These are phyloP conservation scores for Corythucha ciliata DNA, from an alignment of 2,888 invertebrate genomes.

Conservation along the genomic window DNA sequence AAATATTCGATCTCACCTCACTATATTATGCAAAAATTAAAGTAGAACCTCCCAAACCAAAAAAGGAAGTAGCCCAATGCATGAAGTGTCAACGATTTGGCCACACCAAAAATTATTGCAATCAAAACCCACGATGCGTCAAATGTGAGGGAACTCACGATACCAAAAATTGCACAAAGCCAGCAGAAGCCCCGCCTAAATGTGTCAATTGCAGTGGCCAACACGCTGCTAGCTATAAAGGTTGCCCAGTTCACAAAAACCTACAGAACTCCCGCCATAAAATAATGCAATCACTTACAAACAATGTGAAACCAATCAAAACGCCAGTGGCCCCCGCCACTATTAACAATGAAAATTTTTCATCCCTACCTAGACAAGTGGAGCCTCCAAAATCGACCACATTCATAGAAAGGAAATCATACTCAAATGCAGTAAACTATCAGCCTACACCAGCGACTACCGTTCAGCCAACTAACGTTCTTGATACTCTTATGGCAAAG, in stretches of 20 bases:
- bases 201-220: conserved; percentile 15
- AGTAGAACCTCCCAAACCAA: too few species aligned
- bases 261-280: conserved; percentile 11
- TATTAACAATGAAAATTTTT: conserved; percentile 1
- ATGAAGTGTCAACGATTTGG: conserved; percentile 11
- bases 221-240: conserved; percentile 11
- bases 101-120: too few species aligned
- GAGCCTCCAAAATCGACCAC: neutral
- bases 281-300: conserved; percentile 1
- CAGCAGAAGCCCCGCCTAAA: neutral
- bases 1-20: too few species aligned
- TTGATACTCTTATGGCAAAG: conserved; percentile 6
- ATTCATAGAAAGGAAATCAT: neutral
- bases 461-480: conserved; percentile 8
- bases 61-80: neutral
- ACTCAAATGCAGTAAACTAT: conserved; percentile 7
- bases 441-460: too few species aligned
- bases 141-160: conserved; percentile 1
- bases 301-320: too few species aligned
- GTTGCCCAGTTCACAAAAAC: conserved; percentile 10
- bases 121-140: conserved; percentile 2
- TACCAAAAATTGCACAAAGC: neutral
- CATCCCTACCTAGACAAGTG: conserved; percentile 7
- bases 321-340: neutral
- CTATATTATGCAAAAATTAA: too few species aligned